These are phyloP conservation scores for Dendroctonus ponderosae DNA, from an alignment of 1,140 invertebrate species.

Conservation along the genomic window DNA sequence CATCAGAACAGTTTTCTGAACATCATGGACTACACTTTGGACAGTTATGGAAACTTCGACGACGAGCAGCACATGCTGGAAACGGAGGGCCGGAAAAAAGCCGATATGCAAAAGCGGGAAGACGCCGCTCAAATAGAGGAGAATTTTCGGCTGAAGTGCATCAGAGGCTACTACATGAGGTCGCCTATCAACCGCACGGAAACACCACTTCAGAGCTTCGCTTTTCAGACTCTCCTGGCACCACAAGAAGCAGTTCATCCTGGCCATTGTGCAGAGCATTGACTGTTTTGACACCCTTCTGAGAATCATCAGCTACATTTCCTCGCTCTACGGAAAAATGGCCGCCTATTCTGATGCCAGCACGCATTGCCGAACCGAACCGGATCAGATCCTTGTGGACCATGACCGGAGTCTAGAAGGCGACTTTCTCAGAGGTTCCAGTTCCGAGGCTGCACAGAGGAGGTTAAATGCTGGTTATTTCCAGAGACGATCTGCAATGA, in stretches of 20 bases:
- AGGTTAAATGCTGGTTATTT: neutral
- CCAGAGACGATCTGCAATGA: neutral
- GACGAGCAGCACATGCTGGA: constrained; percentile 8
- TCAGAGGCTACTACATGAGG: constrained; percentile 5
- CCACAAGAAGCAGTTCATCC: constrained; percentile 14
- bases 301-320: constrained; percentile 7
- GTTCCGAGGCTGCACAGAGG: neutral
- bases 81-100: constrained; percentile 10
- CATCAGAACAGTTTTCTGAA: constrained; percentile 1
- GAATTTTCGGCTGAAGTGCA: neutral
- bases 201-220: too few relatives aligned
- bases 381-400: constrained; percentile 17
- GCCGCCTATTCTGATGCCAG: constrained; percentile 16
- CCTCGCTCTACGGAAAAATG: constrained; percentile 16
- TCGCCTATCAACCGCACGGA: too few relatives aligned
- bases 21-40: constrained; percentile 15
- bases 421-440: constrained; percentile 6
- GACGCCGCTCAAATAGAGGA: neutral
- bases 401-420: constrained; percentile 19
- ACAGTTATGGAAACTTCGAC: constrained; percentile 18
- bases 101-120: neutral
- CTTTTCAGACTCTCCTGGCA: constrained; percentile 20
- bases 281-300: neutral
- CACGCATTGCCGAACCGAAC: neutral
- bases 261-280: constrained; percentile 7